A percentile compares a stretch with the other conserved stretches of the same genome.
Conservation (phyloP, 2,888 invertebrate genomes). For the Eupithecia vulgata region DNA sequence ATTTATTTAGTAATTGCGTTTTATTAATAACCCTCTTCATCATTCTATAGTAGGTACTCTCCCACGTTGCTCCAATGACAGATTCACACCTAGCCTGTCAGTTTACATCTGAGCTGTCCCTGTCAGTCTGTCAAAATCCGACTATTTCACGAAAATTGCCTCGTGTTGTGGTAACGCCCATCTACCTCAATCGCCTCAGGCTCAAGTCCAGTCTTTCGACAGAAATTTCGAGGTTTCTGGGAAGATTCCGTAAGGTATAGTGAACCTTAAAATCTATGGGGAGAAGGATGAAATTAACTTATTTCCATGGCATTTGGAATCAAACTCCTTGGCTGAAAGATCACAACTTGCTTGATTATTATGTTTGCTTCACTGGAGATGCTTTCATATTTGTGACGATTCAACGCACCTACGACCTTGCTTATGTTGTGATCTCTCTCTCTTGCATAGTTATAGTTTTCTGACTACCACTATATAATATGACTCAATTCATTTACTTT, state of each 20-base stretch:
- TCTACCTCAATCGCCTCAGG: constrained; percentile 1
- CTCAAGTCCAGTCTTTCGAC: neutral
- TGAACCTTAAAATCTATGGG: neutral
- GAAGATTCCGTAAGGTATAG: neutral
- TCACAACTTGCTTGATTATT: neutral
- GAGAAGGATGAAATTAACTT: neutral
- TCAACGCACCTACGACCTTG: neutral
- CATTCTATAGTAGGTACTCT: neutral
- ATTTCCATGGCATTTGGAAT: neutral
- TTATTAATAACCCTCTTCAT: neutral
- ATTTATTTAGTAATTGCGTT: neutral
- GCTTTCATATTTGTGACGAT: neutral
- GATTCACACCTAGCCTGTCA: constrained; percentile 2
- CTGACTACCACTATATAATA: neutral
- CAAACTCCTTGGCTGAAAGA: neutral
- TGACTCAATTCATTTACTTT: no score
- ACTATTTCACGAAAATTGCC: constrained; percentile 11
- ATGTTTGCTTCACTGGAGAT: neutral
- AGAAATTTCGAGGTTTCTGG: neutral
- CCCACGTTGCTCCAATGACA: neutral
- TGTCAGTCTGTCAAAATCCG: constrained; percentile 3
- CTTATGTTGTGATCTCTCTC: neutral
- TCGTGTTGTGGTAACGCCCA: constrained; percentile 9
- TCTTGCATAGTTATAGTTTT: neutral
- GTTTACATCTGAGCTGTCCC: neutral